Conservation (phyloP, 2,888 invertebrate genomes). For the Cacoxenus indagator region DNA sequence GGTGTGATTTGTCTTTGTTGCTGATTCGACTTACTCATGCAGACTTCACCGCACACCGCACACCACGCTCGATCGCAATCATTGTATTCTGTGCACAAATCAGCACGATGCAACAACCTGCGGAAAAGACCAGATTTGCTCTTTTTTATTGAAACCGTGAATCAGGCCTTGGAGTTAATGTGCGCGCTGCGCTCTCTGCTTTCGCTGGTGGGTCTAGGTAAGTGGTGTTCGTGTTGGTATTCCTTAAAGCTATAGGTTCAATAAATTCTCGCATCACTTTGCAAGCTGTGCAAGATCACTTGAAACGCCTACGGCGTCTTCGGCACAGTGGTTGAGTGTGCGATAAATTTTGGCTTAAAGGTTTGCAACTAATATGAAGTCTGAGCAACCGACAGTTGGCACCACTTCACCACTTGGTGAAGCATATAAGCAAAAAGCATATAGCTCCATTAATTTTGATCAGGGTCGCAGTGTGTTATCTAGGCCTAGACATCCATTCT, state of each 20-base stretch:
- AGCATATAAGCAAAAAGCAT: too few relatives aligned
- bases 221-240: background rate
- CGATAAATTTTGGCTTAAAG: background rate
- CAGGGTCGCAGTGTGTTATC: too few relatives aligned
- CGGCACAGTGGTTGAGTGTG: background rate
- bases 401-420: too few relatives aligned
- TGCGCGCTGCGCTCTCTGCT: background rate
- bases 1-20: conserved; percentile 71
- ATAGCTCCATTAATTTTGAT: too few relatives aligned
- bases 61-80: background rate
- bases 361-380: background rate
- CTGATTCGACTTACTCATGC: conserved; percentile 40
- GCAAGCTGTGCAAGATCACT: conserved; percentile 26
- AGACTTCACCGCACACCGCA: background rate
- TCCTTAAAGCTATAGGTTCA: conserved; percentile 63
- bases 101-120: background rate
- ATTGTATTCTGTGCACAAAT: background rate
- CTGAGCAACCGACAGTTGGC: too few relatives aligned
- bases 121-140: conserved; percentile 5
- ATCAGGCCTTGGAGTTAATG: conserved; percentile 6
- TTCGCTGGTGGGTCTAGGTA: background rate
- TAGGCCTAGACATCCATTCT: too few relatives aligned
- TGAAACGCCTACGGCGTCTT: conserved; percentile 3
- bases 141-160: conserved; percentile 17
- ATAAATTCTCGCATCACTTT: conserved; percentile 62